Evolutionary conservation across 2,797 vertebrate genomes (phyloP).

Genomic region (Kryptolebias ocellatus): DNA sequence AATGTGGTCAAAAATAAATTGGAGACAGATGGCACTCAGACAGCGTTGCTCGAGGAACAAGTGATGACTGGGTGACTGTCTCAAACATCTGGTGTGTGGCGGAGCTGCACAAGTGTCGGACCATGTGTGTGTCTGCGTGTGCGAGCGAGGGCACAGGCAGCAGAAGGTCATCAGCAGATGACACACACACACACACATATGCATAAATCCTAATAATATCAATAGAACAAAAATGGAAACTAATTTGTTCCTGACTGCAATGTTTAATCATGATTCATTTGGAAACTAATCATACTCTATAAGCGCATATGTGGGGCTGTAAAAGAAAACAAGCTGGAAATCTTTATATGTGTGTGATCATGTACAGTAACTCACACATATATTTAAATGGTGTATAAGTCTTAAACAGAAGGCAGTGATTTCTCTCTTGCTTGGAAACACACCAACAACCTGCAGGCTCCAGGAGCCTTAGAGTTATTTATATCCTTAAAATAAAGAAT

Average conservation of each 20-base stretch:
- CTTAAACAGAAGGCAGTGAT: slow-evolving; percentile 17
- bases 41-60: slow-evolving; percentile 60
- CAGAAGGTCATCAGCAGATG: slow-evolving; percentile 56
- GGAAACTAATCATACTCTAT: slow-evolving; percentile 11
- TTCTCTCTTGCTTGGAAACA: slow-evolving; percentile 40
- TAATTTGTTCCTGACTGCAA: slow-evolving; percentile 18
- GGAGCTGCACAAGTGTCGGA: slow-evolving; percentile 31
- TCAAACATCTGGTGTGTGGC: slow-evolving; percentile 63
- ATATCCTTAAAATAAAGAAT: not conserved
- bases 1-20: slow-evolving; percentile 34
- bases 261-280: slow-evolving; percentile 19
- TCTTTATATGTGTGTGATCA: slow-evolving; percentile 17
- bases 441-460: slow-evolving; percentile 50
- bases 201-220: slow-evolving; percentile 41
- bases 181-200: slow-evolving; percentile 8
- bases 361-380: slow-evolving; percentile 21
- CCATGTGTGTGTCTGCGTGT: slow-evolving; percentile 9
- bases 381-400: slow-evolving; percentile 15
- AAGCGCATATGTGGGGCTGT: slow-evolving; percentile 24
- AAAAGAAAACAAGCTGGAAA: slow-evolving; percentile 20
- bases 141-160: slow-evolving; percentile 15
- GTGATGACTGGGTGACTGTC: slow-evolving; percentile 59
- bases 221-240: slow-evolving; percentile 44
- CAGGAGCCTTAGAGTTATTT: not conserved
- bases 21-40: slow-evolving; percentile 62